A percentile compares a stretch with the other conserved stretches of the same genome.
phyloP scores from a whole-genome alignment of 2,113 vertebrate genomes.

The Gila orcuttii region DNA sequence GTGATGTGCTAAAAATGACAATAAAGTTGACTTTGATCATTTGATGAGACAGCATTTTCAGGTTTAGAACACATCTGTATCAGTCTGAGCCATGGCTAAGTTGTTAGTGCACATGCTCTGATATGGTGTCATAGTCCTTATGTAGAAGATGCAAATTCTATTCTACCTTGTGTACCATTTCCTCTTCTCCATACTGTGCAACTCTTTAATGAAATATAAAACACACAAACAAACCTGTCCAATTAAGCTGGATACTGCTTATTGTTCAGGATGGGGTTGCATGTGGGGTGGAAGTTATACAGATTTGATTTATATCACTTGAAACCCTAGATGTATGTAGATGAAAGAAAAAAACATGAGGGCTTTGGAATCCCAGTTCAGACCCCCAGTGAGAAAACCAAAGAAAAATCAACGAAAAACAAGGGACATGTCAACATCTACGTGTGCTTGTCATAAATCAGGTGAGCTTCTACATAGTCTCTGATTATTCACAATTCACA shows the following conservation, averaged over 20 bases:
- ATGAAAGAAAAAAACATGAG: background rate
- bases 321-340: background rate
- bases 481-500: conserved; percentile 44
- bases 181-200: background rate
- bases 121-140: no score
- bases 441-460: conserved; percentile 22
- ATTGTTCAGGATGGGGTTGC: background rate
- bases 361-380: conserved; percentile 11
- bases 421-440: conserved; percentile 15
- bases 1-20: no score
- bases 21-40: no score
- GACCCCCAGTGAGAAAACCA: background rate
- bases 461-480: conserved; percentile 26
- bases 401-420: conserved; percentile 26
- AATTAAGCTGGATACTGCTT: background rate
- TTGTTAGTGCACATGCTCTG: no score
- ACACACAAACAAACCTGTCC: background rate
- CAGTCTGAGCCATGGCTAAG: no score
- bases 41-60: no score
- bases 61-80: no score
- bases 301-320: background rate
- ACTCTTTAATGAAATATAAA: background rate
- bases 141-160: background rate
- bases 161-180: background rate
- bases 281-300: background rate